A percentile compares a stretch with the other conserved stretches of the same genome.
These are phyloP conservation scores for Eledone cirrhosa DNA, from an alignment of 2,888 invertebrate genomes.

Conservation along the genomic window DNA sequence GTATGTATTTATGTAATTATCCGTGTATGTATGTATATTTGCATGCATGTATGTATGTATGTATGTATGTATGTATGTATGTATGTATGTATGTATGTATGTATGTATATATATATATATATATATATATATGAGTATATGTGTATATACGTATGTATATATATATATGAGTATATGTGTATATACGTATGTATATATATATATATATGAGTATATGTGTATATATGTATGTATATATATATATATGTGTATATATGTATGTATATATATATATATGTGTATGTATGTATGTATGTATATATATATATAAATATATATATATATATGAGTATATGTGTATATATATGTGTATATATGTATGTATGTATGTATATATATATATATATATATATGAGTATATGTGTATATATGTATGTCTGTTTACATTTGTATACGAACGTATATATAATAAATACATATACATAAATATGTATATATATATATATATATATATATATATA, in stretches of 20 bases:
- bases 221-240: neutral
- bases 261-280: neutral
- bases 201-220: neutral
- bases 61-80: neutral
- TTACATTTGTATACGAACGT: neutral
- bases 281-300: neutral
- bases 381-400: neutral
- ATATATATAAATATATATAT: neutral
- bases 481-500: slow-evolving; percentile 2
- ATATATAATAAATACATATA: no score
- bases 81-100: neutral
- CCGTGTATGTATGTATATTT: neutral
- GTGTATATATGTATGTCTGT: neutral
- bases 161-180: neutral
- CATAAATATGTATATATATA: no score
- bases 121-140: neutral
- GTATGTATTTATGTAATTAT: neutral
- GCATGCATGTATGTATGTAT: neutral
- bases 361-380: neutral
- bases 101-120: neutral
- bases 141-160: neutral
- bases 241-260: neutral
- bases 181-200: neutral
- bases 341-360: neutral
- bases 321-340: neutral